Percentiles rank a stretch among this genome's conserved stretches.
These are phyloP conservation scores for Brachionus rotundiformis DNA, from an alignment of 1,140 invertebrate genomes.

Conservation along the genomic window DNA sequence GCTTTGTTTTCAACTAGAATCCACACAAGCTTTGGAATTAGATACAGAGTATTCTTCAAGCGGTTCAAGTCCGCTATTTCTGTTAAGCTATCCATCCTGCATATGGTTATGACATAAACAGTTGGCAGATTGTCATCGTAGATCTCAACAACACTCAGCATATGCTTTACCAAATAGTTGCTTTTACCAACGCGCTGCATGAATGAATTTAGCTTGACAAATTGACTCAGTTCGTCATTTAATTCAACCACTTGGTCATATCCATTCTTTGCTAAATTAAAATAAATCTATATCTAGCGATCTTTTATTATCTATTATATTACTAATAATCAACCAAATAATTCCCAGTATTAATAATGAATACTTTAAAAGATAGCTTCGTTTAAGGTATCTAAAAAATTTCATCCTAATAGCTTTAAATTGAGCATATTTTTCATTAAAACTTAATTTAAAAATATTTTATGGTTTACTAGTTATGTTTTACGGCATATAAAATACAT, in stretches of 20 bases:
- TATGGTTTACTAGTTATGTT: not conserved
- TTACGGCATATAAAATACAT: no score
- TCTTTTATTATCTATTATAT: not conserved
- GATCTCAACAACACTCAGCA: not conserved
- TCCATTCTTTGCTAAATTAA: not conserved
- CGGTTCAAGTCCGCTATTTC: conserved; percentile 13
- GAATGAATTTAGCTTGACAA: not conserved
- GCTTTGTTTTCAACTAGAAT: conserved; percentile 1
- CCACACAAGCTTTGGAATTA: conserved; percentile 3
- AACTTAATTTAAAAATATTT: not conserved
- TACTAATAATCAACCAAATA: not conserved
- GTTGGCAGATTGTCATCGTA: not conserved
- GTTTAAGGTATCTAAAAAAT: not conserved
- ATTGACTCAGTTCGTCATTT: not conserved
- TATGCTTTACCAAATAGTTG: not conserved
- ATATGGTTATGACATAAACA: not conserved
- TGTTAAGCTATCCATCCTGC: not conserved
- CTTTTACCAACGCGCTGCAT: not conserved
- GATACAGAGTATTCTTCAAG: not conserved
- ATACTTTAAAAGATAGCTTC: not conserved
- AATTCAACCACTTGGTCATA: not conserved
- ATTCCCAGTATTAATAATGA: not conserved
- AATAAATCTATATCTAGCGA: not conserved
- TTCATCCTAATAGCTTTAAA: not conserved
- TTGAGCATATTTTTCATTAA: not conserved